Evolutionary conservation across 2,797 vertebrate species (phyloP).

Genomic region (Atherinosoma microstoma): DNA sequence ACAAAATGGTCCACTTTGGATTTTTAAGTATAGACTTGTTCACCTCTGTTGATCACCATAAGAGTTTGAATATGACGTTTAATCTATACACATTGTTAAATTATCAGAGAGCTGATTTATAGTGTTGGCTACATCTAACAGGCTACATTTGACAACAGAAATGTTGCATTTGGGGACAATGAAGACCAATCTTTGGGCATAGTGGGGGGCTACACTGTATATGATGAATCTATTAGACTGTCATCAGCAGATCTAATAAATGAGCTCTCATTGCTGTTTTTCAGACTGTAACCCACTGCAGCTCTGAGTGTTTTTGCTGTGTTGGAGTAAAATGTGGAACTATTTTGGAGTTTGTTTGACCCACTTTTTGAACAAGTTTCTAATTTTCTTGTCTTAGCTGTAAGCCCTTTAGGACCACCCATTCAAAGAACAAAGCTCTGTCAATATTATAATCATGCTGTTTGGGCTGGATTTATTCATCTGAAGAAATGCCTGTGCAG

Average conservation of each 20-base stretch:
- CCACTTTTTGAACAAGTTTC: constrained; percentile 14
- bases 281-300: neutral
- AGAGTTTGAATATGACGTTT: neutral
- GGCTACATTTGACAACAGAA: neutral
- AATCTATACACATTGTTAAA: neutral
- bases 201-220: neutral
- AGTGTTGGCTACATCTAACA: neutral
- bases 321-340: constrained; percentile 10
- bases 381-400: constrained; percentile 2
- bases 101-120: neutral
- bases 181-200: neutral
- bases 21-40: neutral
- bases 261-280: neutral
- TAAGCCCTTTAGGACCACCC: neutral
- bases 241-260: constrained; percentile 10
- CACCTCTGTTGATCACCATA: neutral
- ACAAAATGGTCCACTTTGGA: neutral
- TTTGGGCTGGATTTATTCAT: neutral
- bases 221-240: constrained; percentile 11
- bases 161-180: neutral
- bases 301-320: neutral
- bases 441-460: neutral
- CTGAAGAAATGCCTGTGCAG: neutral
- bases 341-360: constrained; percentile 27
- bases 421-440: neutral